Evolutionary conservation across 2,888 invertebrate genomes (phyloP).

Genomic region (Chirona hameri): DNA sequence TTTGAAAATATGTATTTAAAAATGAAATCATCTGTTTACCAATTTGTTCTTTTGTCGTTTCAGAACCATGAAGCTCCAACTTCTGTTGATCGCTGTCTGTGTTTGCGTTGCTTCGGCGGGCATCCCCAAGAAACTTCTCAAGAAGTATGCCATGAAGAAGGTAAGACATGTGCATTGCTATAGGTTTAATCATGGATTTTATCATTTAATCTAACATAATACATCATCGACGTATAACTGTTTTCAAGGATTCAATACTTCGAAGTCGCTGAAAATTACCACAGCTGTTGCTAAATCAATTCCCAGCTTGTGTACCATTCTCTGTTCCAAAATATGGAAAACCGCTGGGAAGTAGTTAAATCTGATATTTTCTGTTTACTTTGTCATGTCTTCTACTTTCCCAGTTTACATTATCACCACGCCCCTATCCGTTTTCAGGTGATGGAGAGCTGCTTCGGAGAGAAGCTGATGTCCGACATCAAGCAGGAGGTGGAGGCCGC

Average conservation of each 20-base stretch:
- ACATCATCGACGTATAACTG: too few species aligned
- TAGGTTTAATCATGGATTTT: too few species aligned
- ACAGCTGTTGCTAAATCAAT: too few species aligned
- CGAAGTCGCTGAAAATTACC: too few species aligned
- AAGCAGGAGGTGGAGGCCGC: neutral
- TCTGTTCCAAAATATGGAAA: too few species aligned
- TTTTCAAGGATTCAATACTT: too few species aligned
- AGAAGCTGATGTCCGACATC: neutral
- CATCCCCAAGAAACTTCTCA: neutral
- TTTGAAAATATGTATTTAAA: too few species aligned
- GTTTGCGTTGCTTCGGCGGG: neutral
- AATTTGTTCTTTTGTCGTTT: neutral
- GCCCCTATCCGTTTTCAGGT: neutral
- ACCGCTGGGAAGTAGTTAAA: too few species aligned
- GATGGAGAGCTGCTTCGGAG: neutral
- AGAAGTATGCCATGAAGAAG: slow-evolving; percentile 5
- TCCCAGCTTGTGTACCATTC: too few species aligned
- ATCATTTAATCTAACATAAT: neutral
- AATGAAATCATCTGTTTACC: neutral
- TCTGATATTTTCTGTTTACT: too few species aligned
- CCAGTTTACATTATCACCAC: neutral
- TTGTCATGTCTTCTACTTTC: neutral
- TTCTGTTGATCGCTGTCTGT: neutral
- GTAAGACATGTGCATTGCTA: neutral
- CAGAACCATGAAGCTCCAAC: slow-evolving; percentile 5